phyloP scores from a whole-genome alignment of 2,888 invertebrate species.

The Drosophila leonis region DNA sequence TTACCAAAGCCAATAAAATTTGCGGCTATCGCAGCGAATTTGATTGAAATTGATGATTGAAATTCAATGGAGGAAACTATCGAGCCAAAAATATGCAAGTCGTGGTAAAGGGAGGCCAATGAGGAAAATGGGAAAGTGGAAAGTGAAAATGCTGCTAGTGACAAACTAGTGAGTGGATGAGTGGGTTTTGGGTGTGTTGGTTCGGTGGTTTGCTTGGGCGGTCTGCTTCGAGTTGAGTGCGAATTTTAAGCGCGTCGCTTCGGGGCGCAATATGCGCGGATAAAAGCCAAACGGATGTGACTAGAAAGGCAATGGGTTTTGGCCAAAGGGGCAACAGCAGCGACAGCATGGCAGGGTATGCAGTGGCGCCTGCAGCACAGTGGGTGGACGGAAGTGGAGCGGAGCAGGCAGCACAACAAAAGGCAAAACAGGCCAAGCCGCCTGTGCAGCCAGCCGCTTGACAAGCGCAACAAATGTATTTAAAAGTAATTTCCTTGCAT shows the following conservation, averaged over 20 bases:
- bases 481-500: constrained; percentile 61
- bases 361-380: background rate
- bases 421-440: constrained; percentile 21
- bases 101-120: constrained; percentile 10
- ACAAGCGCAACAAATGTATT: constrained; percentile 66
- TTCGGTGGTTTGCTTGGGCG: background rate
- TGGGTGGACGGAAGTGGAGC: constrained; percentile 32
- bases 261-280: constrained; percentile 56
- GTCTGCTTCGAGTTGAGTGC: constrained; percentile 37
- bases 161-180: constrained; percentile 34
- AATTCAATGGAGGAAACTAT: constrained; percentile 43
- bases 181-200: background rate
- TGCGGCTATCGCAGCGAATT: constrained; percentile 48
- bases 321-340: background rate
- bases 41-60: constrained; percentile 71
- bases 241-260: constrained; percentile 50
- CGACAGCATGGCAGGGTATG: background rate
- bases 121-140: constrained; percentile 29
- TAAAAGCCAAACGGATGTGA: constrained; percentile 65
- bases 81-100: constrained; percentile 29
- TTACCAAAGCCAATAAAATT: constrained; percentile 50
- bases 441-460: constrained; percentile 40
- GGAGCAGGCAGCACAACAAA: constrained; percentile 32
- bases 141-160: constrained; percentile 46
- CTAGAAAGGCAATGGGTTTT: constrained; percentile 57